Base-by-base conservation (phyloP, 2,797 vertebrate genomes). In the Molothrus aeneus region DNA sequence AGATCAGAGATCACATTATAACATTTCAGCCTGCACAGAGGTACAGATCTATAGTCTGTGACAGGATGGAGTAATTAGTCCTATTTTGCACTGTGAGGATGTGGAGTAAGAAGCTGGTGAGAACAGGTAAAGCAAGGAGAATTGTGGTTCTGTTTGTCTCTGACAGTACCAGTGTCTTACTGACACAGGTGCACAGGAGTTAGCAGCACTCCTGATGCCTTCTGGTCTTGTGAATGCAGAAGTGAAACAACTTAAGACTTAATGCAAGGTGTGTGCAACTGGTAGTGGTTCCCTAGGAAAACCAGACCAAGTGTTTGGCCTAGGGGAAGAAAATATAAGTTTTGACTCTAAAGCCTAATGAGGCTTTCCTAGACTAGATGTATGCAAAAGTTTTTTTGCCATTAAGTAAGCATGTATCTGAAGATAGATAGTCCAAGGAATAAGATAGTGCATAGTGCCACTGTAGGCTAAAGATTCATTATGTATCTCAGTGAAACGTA, bases 1-100 rank as follows among this genome's bases (percentile, higher is more conserved):
- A 56, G 95, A 95, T 97, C 86, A 96, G 75, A 91, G 90, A 82
- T 84, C 40, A 53, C 18, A 31, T 74, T 92, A 96, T 85, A 93
- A n/a, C 92, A 86, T 88, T 50, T 83, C 40, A 95, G 64, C 77
- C 69, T 93, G 45, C 40, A 50, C 29, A 64, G 64, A 54, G 43
- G 80, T 90, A 61, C 57, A 47, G 25, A 42, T 81, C n/a, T 84
- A 7, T 63, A 88, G 29, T 9, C 51, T 71, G 19, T 91, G 90
- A 57, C 63, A 71, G 18, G 32, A 63, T 82, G 80, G 36, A 59
- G 45, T 91, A 40, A 38, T 86, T 92, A 77, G 71, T 94, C 69
- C 87, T 17, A 34, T 69, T 84, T 93, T 82, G 22, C 17, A 13
- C 21, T 71, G 3, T 0, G 7, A 24, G 19, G 3, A 11, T 69